A percentile compares a stretch with the other conserved stretches of the same genome.
These are phyloP conservation scores for Terrapene triunguis DNA, from an alignment of 2,113 vertebrate genomes.

Conservation along the genomic window DNA sequence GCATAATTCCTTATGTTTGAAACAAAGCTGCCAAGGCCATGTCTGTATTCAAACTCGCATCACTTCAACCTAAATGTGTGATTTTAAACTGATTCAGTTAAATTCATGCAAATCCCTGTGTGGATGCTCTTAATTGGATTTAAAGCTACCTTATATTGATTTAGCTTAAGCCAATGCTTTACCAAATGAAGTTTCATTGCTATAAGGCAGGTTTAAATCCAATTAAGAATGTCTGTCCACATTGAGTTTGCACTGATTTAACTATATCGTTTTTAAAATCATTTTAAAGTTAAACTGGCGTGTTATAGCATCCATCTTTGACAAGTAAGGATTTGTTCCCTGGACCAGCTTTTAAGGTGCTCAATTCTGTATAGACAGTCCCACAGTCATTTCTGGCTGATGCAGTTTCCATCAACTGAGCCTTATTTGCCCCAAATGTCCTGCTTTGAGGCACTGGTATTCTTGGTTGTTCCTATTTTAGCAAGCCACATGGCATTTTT, in stretches of 20 bases:
- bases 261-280: neutral
- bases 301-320: too few species aligned
- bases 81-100: neutral
- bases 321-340: too few species aligned
- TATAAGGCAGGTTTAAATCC: slow-evolving; percentile 2
- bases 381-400: too few species aligned
- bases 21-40: neutral
- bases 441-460: too few species aligned
- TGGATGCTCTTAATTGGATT: neutral
- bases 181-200: neutral
- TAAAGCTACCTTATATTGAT: neutral
- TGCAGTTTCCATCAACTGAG: too few species aligned
- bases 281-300: slow-evolving; percentile 14
- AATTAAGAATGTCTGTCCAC: neutral
- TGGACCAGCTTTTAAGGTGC: too few species aligned
- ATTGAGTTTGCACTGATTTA: neutral
- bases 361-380: too few species aligned
- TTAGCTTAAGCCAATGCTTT: neutral
- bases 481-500: too few species aligned
- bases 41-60: neutral
- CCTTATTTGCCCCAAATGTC: too few species aligned
- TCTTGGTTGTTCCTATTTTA: too few species aligned
- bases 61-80: neutral
- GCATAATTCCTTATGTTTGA: neutral
- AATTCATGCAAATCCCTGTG: neutral